Base-by-base conservation (phyloP, 2,113 vertebrate species). In the Burhinus oedicnemus region DNA sequence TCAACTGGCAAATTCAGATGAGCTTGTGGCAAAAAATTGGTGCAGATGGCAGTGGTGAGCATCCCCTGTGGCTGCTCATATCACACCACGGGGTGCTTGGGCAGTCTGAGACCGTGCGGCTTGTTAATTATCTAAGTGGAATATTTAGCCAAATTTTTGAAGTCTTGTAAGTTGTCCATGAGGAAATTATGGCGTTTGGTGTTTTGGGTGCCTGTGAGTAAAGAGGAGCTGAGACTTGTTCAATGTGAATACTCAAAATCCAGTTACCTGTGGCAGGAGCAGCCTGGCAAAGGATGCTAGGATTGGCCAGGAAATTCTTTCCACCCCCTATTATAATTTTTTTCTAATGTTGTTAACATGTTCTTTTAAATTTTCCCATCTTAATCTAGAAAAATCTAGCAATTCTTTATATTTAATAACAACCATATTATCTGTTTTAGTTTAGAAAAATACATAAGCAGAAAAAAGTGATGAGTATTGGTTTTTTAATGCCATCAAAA, bases 41-140 rank as follows among this genome's bases (percentile, higher is more conserved):
- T 51, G 80, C 26, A 42, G 58, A 2, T 13, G 16, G 20, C 5
- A 40, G 47, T 11, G 20, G 3, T 6, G 72, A 61, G 29, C 0
- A 0, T 16, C 17, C 11, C 18, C 7, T 3, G 9, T 49, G 49
- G 49, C 49, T 12, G 11, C 49, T 23, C 49, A 2, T 49, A 11
- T 47, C 17, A 0, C 27, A 4, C 12, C 19, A 2, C 2, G 9
- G 34, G 36, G 19, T 14, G 7, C 15, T 18, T 14, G 71, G 42
- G 32, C 42, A 2, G 6, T 5, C 25, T 10, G 38, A 61, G 38
- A 9, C 36, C 1, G 1, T 8, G 3, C 0, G 0, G 30, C 36
- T 61, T 25, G 4, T 4, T 3, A 27, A 15, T 34, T 47, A 52
- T 12, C 8, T 0, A 47, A 32, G 17, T 3, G 32, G 10, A 4